Base-by-base conservation (phyloP, 1,140 invertebrate species). In the Dolichoris vasculosae region DNA sequence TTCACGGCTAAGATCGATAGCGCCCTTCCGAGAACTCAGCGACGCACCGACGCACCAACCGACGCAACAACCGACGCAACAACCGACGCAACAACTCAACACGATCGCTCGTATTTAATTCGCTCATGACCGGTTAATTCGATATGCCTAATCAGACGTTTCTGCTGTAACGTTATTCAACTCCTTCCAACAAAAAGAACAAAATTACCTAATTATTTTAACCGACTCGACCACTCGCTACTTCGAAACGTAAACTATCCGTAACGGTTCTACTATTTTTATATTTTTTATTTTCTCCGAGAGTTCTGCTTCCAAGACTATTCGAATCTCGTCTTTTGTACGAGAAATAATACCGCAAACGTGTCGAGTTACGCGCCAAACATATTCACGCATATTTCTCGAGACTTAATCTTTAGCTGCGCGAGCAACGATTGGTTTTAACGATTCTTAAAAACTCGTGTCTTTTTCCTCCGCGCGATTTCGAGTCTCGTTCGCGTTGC, bases 41-140 rank as follows among this genome's bases (percentile, higher is more conserved):
- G 59, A 63, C 48, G 26, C 48, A 64, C 4, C 26, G 77, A 64
- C n/a, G n/a, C n/a, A n/a, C n/a, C n/a, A n/a, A n/a, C n/a, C n/a
- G n/a, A n/a, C n/a, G n/a, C n/a, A n/a, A n/a, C n/a, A n/a, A n/a
- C n/a, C n/a, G n/a, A n/a, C n/a, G n/a, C n/a, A n/a, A n/a, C n/a
- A n/a, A n/a, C n/a, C n/a, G n/a, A n/a, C n/a, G n/a, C n/a, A n/a
- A n/a, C n/a, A n/a, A n/a, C n/a, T n/a, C n/a, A n/a, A n/a, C n/a
- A n/a, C n/a, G n/a, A n/a, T 79, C 55, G 64, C 64, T 79, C 77
- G 64, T 7, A 40, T 46, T 79, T 79, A 38, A 79, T 79, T 79
- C 77, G 23, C 43, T 2, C 71, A 46, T n/a, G 17, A 0, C 17
- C 67, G 32, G 35, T 17, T 9, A n/a, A n/a, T n/a, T n/a, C n/a